A percentile compares a stretch with the other conserved stretches of the same genome.
Evolutionary conservation across 2,888 invertebrate species (phyloP).

Genomic region (Campopleginae sp.): DNA sequence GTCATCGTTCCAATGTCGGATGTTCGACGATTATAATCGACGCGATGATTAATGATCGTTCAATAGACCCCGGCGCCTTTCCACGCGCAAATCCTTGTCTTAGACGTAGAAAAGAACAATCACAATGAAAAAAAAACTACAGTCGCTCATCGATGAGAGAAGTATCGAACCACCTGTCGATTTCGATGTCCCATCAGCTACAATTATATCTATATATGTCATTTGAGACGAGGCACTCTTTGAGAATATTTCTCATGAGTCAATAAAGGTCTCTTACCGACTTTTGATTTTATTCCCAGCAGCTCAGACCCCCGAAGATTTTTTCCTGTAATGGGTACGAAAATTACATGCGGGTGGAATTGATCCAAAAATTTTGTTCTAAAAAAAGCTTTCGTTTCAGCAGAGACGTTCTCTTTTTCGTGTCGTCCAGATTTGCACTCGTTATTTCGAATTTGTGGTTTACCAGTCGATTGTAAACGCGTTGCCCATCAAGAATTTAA

Average conservation of each 20-base stretch:
- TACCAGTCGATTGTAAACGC: neutral
- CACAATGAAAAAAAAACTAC: conserved; percentile 45
- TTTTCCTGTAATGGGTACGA: neutral
- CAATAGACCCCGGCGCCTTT: conserved; percentile 62
- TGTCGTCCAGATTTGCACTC: neutral
- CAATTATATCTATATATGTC: conserved; percentile 26
- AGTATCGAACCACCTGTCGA: conserved; percentile 47
- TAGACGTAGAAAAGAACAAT: conserved; percentile 43
- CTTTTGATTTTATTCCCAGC: neutral
- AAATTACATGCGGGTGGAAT: neutral
- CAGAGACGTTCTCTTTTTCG: neutral
- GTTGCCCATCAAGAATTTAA: neutral
- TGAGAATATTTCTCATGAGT: neutral
- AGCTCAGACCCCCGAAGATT: neutral
- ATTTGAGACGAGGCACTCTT: conserved; percentile 6
- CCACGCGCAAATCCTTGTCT: conserved; percentile 52
- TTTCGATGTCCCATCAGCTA: conserved; percentile 34
- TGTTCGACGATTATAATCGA: conserved; percentile 68
- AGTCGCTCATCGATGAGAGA: conserved; percentile 43
- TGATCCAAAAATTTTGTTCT: neutral
- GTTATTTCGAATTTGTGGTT: neutral
- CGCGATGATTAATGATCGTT: conserved; percentile 68
- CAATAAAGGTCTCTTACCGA: neutral
- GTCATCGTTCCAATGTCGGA: conserved; percentile 67
- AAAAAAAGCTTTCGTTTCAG: neutral